Conservation (phyloP, 53 echinoderm and acorn worm genomes). For the Henricia sp. region DNA sequence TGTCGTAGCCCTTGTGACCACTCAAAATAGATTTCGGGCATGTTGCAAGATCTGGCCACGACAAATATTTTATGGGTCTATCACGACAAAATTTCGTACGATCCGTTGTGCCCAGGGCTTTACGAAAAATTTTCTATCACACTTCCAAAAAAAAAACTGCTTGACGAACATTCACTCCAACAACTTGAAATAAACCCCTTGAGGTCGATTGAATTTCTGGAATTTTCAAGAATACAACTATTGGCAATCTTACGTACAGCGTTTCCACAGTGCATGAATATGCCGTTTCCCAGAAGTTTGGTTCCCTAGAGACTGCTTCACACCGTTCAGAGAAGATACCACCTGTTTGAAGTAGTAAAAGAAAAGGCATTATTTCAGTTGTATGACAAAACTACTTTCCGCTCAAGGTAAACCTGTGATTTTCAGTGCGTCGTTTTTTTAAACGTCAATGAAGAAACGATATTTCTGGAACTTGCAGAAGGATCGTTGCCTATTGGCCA, state of each 20-base stretch:
- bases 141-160: no score
- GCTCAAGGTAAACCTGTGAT: not conserved
- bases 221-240: not conserved
- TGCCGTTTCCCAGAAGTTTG: conserved; percentile 72
- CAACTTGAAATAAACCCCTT: not conserved
- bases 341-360: no score
- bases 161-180: no score
- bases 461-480: not conserved
- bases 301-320: conserved; percentile 66
- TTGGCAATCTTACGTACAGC: conserved; percentile 63
- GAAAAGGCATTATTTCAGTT: no score
- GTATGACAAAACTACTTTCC: not conserved
- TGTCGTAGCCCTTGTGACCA: no score
- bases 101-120: no score
- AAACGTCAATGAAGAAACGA: not conserved
- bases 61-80: no score
- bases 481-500: not conserved
- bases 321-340: conserved; percentile 59
- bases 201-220: not conserved
- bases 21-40: no score
- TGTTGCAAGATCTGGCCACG: no score
- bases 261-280: conserved; percentile 83
- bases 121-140: no score
- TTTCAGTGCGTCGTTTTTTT: not conserved
- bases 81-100: no score